Evolutionary conservation across 92 coral and sea anemone genomes (phyloP), one percentile per base, ranked within the genome.

Genomic region (Bergia sp.): DNA sequence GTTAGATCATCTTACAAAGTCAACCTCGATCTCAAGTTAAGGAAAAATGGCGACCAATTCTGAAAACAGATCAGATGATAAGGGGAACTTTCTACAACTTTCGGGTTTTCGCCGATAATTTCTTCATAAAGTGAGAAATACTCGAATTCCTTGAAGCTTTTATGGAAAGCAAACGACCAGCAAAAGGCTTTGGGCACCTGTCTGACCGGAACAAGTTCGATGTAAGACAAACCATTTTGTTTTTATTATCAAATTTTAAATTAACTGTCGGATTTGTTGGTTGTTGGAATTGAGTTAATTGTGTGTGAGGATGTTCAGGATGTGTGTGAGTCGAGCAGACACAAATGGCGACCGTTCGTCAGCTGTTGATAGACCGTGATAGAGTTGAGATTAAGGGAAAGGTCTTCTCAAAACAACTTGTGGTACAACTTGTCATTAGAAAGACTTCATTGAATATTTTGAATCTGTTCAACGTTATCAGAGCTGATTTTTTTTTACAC

Each of bases 1-100:
- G 77, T 73, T 73, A 73, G 77, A 73, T 73, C 77, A 73, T 73
- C 77, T 23, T 69, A 69, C 69, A 61, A 4, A 61, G 69, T 61
- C 6, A 61, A 61, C 77, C 77, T 73, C 77, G 77, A 29, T 73
- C 37, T 73, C 77, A 36, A 73, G 77, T 21, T 73, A 36, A 36
- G 43, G 18, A 15, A 37, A 73, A 73, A 73, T 73, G 77, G 77
- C 77, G 77, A 38, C 77, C 4, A 73, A 73, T 3, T 36, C 1
- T 8, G 77, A 73, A 72, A 73, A 73, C 42, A 36, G 42, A 36
- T 37, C 7, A 42, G n/a, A 73, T 1, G 43, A 73, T 16, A 36
- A 73, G 1, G n/a, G 16, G 7, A 61, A 61, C 69, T 61, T 47
- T 61, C 29, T 61, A 11, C 16, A 53, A 53, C 58, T 53, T 53